Evolutionary conservation across 2,797 vertebrate genomes (phyloP).

Genomic region (Sebastes wilsoni): DNA sequence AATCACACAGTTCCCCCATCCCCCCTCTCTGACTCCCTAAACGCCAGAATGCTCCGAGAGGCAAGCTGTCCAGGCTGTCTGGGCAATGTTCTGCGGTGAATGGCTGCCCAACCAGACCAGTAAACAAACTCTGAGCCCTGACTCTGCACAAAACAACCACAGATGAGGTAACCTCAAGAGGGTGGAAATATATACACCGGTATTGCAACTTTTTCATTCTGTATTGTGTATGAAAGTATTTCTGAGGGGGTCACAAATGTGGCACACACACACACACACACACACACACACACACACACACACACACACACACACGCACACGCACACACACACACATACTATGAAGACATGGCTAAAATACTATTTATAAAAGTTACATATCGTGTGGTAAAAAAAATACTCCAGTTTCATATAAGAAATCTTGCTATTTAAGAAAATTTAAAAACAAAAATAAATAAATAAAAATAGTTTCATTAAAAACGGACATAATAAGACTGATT

Average conservation of each 20-base stretch:
- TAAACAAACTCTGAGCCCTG: constrained; percentile 63
- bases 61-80: constrained; percentile 73
- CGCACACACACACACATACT: neutral
- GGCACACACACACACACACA: neutral
- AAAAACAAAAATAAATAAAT: fast-evolving
- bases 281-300: neutral
- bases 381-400: neutral
- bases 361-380: neutral
- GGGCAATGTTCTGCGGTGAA: constrained; percentile 72
- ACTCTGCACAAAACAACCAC: constrained; percentile 62
- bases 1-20: constrained; percentile 60
- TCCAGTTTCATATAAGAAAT: neutral
- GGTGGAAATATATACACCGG: constrained; percentile 20
- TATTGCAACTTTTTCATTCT: constrained; percentile 1
- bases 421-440: neutral
- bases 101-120: constrained; percentile 59
- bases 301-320: neutral
- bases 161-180: constrained; percentile 45
- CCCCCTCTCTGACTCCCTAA: constrained; percentile 61
- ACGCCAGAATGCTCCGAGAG: constrained; percentile 50
- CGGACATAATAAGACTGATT: neutral
- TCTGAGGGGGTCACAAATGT: constrained; percentile 13
- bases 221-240: neutral
- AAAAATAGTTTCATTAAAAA: neutral
- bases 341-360: neutral